Percentiles rank a stretch among this genome's conserved stretches.
Evolutionary conservation across 2,888 invertebrate genomes (phyloP).

Genomic region (Archips crataeganus): DNA sequence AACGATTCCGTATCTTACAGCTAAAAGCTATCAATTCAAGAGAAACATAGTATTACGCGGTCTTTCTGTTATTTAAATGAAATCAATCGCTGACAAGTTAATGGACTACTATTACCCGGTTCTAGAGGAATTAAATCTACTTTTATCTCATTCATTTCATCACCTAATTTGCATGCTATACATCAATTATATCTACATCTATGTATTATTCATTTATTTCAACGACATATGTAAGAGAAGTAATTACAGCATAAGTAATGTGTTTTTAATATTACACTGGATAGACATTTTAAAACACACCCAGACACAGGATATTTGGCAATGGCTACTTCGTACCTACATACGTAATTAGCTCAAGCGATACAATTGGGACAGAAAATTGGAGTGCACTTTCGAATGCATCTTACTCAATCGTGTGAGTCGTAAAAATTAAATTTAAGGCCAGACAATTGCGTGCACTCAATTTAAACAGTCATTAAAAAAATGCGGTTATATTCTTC

Average conservation of each 20-base stretch:
- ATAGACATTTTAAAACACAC: not conserved
- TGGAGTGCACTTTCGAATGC: slow-evolving; percentile 16
- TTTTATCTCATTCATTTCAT: slow-evolving; percentile 27
- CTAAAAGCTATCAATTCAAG: slow-evolving; percentile 46
- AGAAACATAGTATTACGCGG: slow-evolving; percentile 38
- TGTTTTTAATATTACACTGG: not conserved
- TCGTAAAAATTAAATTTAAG: slow-evolving; percentile 24
- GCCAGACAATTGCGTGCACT: slow-evolving; percentile 10
- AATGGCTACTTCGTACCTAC: slow-evolving; percentile 10
- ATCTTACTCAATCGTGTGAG: slow-evolving; percentile 19
- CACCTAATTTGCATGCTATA: slow-evolving; percentile 25
- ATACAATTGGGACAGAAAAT: slow-evolving; percentile 18
- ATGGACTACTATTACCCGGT: slow-evolving; percentile 17
- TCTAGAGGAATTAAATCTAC: slow-evolving; percentile 1
- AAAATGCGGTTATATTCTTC: too few relatives aligned
- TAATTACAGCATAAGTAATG: not conserved
- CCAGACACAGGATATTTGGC: slow-evolving; percentile 17
- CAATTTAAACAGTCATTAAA: not conserved
- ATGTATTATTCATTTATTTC: slow-evolving; percentile 2
- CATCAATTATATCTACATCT: not conserved
- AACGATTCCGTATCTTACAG: slow-evolving; percentile 44
- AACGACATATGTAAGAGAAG: not conserved
- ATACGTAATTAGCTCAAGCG: slow-evolving; percentile 2
- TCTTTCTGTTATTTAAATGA: slow-evolving; percentile 42
- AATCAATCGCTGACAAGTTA: slow-evolving; percentile 42